Evolutionary conservation across 2,797 vertebrate genomes (phyloP).

Genomic region (Leucoraja ocellata): DNA sequence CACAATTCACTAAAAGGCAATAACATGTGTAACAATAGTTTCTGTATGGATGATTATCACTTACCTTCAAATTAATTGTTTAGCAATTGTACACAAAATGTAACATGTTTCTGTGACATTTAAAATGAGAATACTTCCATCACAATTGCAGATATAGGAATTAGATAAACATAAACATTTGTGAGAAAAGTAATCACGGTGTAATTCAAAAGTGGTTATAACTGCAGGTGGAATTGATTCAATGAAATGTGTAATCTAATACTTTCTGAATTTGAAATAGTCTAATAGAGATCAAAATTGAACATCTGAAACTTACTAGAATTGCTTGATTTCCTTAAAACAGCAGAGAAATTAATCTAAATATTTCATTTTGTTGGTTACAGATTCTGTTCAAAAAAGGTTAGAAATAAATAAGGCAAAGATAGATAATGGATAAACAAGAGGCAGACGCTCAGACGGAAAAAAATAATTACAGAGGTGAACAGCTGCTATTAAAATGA

Average conservation of each 20-base stretch:
- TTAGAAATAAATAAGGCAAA: no score
- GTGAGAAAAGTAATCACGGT: neutral
- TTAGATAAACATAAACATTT: neutral
- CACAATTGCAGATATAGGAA: neutral
- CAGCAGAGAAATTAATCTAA: neutral
- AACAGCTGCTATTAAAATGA: neutral
- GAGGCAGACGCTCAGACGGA: neutral
- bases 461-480: neutral
- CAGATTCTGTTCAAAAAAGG: neutral
- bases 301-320: neutral
- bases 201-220: neutral
- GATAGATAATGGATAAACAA: neutral
- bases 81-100: neutral
- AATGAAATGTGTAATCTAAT: neutral
- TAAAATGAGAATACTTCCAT: neutral
- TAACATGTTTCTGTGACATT: neutral
- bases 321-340: neutral
- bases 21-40: neutral
- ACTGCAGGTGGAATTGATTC: neutral
- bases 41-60: neutral
- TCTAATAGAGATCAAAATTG: neutral
- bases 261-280: neutral
- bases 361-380: neutral
- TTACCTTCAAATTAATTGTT: neutral
- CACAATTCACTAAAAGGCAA: neutral